These are phyloP conservation scores for Bostrychus sinensis DNA, from an alignment of 2,113 vertebrate species.

Conservation along the genomic window DNA sequence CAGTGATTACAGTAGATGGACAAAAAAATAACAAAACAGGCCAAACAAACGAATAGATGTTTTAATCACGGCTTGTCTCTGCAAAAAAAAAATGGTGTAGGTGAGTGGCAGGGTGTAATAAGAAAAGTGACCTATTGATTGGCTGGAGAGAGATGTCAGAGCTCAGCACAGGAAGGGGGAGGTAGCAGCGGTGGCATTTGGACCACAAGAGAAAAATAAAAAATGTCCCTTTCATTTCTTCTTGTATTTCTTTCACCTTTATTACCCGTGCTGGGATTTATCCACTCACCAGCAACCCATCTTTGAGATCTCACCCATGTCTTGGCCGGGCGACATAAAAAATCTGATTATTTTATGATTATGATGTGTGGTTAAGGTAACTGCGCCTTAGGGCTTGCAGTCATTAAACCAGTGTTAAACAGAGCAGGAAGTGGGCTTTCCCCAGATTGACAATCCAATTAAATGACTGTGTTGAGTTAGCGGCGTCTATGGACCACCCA, in stretches of 20 bases:
- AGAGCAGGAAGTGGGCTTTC: conserved; percentile 48
- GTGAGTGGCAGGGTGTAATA: conserved; percentile 66
- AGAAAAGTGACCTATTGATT: conserved; percentile 71
- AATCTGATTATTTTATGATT: conserved; percentile 55
- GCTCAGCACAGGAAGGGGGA: conserved; percentile 13
- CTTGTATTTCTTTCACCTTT: conserved; percentile 21
- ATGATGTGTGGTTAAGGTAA: conserved; percentile 66
- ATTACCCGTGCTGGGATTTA: conserved; percentile 18
- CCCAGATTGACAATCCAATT: conserved; percentile 76
- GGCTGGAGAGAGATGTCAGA: conserved; percentile 55
- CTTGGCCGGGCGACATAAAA: conserved; percentile 38
- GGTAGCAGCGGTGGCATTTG: conserved; percentile 2
- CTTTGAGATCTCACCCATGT: conserved; percentile 24
- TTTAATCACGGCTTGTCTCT: conserved; percentile 24
- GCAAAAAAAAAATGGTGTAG: conserved; percentile 31
- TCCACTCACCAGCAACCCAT: conserved; percentile 34
- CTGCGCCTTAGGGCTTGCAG: conserved; percentile 33
- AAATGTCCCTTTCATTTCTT: conserved; percentile 22
- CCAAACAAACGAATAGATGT: conserved; percentile 4
- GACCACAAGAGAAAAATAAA: conserved; percentile 18
- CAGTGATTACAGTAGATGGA: neutral
- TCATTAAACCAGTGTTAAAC: conserved; percentile 52
- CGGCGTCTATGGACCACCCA: conserved; percentile 50
- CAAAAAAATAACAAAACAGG: conserved; percentile 8
- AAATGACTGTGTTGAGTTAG: conserved; percentile 60